Percentiles rank a stretch among this genome's conserved stretches.
phyloP scores from a whole-genome alignment of 2,888 invertebrate species.

The Standfussiana lucernea region DNA sequence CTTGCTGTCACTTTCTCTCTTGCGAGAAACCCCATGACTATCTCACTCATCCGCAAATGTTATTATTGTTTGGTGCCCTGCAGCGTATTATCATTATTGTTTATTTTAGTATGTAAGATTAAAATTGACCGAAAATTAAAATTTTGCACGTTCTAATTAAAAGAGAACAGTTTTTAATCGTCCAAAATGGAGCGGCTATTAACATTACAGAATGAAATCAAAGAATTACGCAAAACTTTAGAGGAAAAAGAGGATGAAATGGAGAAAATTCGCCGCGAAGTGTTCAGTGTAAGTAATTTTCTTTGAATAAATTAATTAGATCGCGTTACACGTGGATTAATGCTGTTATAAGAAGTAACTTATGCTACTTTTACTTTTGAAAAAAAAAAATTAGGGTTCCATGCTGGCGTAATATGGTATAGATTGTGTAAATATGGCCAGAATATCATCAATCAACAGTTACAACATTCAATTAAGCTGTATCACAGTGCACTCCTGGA shows the following conservation, averaged over 20 bases:
- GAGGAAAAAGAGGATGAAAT: conserved; percentile 88
- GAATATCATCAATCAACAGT: neutral
- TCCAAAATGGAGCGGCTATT: conserved; percentile 77
- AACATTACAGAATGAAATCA: conserved; percentile 87
- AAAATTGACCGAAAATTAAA: neutral
- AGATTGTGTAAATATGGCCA: neutral
- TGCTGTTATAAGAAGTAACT: no score
- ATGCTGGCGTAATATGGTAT: neutral
- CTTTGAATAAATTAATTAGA: neutral
- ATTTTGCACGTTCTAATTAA: neutral
- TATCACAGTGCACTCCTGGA: neutral
- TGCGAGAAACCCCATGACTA: fast-evolving
- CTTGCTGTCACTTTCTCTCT: conserved; percentile 9
- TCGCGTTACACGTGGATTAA: neutral
- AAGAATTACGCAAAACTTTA: conserved; percentile 83
- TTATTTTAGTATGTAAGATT: conserved; percentile 36
- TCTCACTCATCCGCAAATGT: neutral
- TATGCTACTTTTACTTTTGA: no score
- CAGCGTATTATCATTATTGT: conserved; percentile 20
- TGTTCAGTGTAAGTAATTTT: conserved; percentile 74
- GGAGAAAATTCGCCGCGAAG: conserved; percentile 81
- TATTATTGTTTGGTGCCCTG: neutral
- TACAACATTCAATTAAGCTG: neutral
- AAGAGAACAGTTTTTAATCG: conserved; percentile 19
- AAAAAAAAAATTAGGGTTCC: no score